A percentile compares a stretch with the other conserved stretches of the same genome.
Evolutionary conservation across 2,888 invertebrate species (phyloP).

Genomic region (Siphlonurus alternatus): DNA sequence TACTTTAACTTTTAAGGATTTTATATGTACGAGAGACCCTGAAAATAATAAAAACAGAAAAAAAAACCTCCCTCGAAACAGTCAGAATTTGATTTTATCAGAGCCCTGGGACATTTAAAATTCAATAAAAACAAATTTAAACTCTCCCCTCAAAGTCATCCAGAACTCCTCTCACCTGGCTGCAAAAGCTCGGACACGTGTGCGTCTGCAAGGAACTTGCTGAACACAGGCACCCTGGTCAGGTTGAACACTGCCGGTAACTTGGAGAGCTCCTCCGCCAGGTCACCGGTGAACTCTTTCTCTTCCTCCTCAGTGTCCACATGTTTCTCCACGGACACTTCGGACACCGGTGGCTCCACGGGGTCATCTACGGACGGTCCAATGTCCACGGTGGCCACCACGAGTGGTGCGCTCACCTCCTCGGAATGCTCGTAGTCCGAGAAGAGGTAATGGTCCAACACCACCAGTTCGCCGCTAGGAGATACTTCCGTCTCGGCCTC

Average conservation of each 20-base stretch:
- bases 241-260: background rate
- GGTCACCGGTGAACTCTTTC: background rate
- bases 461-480: constrained; percentile 26
- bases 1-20: no score
- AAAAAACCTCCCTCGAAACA: no score
- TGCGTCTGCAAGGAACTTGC: constrained; percentile 41
- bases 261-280: background rate
- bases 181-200: constrained; percentile 38
- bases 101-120: no score
- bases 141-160: no score
- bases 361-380: background rate
- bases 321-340: background rate
- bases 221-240: constrained; percentile 39
- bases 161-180: no score
- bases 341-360: background rate
- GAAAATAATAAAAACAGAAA: no score
- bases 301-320: background rate
- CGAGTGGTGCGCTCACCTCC: background rate
- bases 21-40: no score
- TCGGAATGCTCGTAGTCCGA: constrained; percentile 21
- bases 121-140: no score
- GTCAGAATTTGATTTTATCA: no score
- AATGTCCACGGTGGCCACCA: background rate
- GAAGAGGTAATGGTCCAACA: constrained; percentile 30
- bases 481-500: constrained; percentile 27